Evolutionary conservation across 2,113 vertebrate genomes (phyloP).

Genomic region (Pyxicephalus adspersus): DNA sequence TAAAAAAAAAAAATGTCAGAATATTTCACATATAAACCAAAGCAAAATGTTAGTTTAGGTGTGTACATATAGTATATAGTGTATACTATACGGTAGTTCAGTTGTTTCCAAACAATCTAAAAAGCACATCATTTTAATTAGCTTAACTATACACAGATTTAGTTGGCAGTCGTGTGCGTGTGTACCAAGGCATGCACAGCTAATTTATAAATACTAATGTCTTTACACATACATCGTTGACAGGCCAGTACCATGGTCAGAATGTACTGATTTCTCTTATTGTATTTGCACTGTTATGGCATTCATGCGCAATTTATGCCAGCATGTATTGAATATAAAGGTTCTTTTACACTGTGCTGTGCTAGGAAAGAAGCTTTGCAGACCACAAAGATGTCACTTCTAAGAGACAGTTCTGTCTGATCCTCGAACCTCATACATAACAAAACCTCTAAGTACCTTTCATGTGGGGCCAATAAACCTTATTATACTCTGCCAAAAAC

Average conservation of each 20-base stretch:
- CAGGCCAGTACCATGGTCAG: neutral
- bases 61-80: no score
- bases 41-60: no score
- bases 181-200: no score
- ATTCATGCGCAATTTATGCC: constrained; percentile 2
- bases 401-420: constrained; percentile 21
- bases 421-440: constrained; percentile 30
- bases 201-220: neutral
- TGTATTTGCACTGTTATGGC: neutral
- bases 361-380: neutral
- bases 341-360: neutral
- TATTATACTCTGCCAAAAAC: constrained; percentile 13
- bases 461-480: constrained; percentile 22
- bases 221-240: neutral
- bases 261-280: neutral
- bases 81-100: no score
- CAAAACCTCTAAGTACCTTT: constrained; percentile 39
- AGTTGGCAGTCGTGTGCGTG: no score
- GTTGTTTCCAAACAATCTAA: no score
- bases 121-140: no score
- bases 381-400: constrained; percentile 25
- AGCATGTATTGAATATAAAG: neutral
- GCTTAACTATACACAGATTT: no score
- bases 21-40: no score
- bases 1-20: no score